Evolutionary conservation across 2,888 invertebrate species (phyloP).

Genomic region (Panopea generosa): DNA sequence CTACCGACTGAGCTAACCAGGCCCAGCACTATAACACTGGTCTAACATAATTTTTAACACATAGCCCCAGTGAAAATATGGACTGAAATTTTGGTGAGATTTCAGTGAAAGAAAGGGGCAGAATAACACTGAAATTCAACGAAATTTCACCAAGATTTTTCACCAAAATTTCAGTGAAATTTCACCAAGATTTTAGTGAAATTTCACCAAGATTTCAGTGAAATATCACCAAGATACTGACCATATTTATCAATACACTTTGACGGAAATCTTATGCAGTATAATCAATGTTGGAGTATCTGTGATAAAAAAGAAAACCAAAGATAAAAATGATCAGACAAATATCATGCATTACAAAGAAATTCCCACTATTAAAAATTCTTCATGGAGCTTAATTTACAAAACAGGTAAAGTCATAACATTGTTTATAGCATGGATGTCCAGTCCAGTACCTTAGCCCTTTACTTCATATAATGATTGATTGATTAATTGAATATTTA

Average conservation of each 20-base stretch:
- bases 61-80: slow-evolving; percentile 3
- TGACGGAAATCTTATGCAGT: slow-evolving; percentile 1
- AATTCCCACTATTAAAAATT: slow-evolving; percentile 2
- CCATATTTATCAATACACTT: slow-evolving; percentile 3
- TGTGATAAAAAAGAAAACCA: slow-evolving; percentile 3
- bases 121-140: slow-evolving; percentile 2
- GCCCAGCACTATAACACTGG: too few relatives aligned
- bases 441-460: slow-evolving; percentile 1
- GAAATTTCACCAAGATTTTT: slow-evolving; percentile 2
- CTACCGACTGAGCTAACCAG: too few relatives aligned
- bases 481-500: too few relatives aligned
- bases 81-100: slow-evolving; percentile 3
- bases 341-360: slow-evolving; percentile 3
- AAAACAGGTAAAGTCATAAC: slow-evolving; percentile 1
- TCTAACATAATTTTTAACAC: too few relatives aligned
- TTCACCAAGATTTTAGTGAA: too few relatives aligned
- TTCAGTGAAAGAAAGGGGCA: slow-evolving; percentile 1
- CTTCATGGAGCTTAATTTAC: neutral
- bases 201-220: too few relatives aligned
- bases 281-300: slow-evolving; percentile 2
- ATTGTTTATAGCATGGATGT: slow-evolving; percentile 3
- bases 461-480: too few relatives aligned
- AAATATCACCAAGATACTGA: slow-evolving; percentile 1
- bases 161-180: neutral
- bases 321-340: slow-evolving; percentile 2